Percentiles rank a stretch among this genome's conserved stretches.
These are phyloP conservation scores for Shinisaurus crocodilurus DNA, from an alignment of 2,113 vertebrate genomes.

Conservation along the genomic window DNA sequence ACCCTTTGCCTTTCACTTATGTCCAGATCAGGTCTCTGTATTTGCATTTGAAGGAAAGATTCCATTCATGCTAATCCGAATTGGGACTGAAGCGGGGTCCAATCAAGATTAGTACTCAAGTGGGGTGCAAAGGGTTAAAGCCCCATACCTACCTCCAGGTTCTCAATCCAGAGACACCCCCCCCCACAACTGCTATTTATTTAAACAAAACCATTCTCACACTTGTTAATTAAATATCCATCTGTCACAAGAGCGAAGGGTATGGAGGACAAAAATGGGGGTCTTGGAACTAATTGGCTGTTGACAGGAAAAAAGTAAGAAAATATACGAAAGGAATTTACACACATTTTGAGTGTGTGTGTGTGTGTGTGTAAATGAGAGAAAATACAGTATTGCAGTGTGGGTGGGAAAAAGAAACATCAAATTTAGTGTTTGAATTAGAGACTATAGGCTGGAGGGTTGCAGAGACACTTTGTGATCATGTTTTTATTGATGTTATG, in stretches of 20 bases:
- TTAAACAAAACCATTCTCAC: not conserved
- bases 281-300: no score
- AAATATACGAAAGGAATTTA: not conserved
- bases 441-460: not conserved
- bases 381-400: not conserved
- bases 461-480: not conserved
- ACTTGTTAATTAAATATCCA: not conserved
- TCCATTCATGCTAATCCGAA: not conserved
- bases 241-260: no score
- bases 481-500: not conserved
- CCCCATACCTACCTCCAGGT: no score
- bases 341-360: not conserved
- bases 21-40: not conserved
- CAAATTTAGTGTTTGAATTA: not conserved
- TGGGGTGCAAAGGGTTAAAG: not conserved
- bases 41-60: not conserved
- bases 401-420: not conserved
- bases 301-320: not conserved
- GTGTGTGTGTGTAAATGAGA: not conserved
- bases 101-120: not conserved
- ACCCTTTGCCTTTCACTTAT: not conserved
- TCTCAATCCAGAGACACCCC: not conserved
- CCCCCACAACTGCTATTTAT: not conserved
- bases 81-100: not conserved
- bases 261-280: no score